Evolutionary conservation across 2,113 vertebrate genomes (phyloP).

Genomic region (Cranoglanis bouderius): DNA sequence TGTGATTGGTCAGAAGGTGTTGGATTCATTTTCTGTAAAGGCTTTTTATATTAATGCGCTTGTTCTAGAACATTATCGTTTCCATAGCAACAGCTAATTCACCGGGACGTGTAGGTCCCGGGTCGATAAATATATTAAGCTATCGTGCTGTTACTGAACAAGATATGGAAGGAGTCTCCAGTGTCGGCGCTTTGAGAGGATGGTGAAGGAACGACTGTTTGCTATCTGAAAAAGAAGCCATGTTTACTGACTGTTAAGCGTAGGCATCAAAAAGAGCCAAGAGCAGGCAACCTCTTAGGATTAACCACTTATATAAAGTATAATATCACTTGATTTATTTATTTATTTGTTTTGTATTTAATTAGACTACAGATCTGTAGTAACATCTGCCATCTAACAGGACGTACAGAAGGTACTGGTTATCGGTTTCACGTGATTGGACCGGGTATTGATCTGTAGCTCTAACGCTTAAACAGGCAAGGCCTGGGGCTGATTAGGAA

Average conservation of each 20-base stretch:
- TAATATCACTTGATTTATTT: no score
- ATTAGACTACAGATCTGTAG: background rate
- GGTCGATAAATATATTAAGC: background rate
- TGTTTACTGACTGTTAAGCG: background rate
- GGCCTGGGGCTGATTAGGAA: slow-evolving; percentile 30
- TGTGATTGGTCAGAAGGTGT: background rate
- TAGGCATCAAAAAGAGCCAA: background rate
- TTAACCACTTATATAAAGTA: no score
- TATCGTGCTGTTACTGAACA: background rate
- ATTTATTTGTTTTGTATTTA: no score
- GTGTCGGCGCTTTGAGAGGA: background rate
- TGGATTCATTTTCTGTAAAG: background rate
- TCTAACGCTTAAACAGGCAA: background rate
- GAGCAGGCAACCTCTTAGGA: no score
- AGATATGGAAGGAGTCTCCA: background rate
- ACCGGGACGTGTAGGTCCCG: no score
- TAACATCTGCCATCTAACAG: background rate
- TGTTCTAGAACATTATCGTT: background rate
- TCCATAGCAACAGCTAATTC: background rate
- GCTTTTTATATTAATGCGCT: background rate
- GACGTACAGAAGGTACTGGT: background rate
- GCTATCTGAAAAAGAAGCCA: background rate
- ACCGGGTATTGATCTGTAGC: background rate
- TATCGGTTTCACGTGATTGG: background rate
- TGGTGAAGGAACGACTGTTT: no score